phyloP scores from a whole-genome alignment of 2,797 vertebrate genomes.

The Onychomys arenicola region DNA sequence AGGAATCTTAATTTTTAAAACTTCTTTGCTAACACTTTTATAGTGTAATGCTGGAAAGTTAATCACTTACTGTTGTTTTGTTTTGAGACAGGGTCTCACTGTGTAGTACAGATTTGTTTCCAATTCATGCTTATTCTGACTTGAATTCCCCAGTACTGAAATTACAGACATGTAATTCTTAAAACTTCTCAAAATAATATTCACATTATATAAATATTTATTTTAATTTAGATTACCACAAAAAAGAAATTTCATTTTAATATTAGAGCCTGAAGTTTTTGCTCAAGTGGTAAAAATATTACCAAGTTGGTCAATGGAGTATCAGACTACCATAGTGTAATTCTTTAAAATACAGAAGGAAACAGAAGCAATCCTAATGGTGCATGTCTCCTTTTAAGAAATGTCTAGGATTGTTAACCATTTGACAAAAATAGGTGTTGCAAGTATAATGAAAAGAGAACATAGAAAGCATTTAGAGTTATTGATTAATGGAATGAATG shows the following conservation, averaged over 20 bases:
- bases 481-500: background rate
- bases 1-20: background rate
- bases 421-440: background rate
- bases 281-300: slow-evolving; percentile 2
- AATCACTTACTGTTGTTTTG: background rate
- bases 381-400: slow-evolving; percentile 16
- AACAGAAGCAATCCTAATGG: background rate
- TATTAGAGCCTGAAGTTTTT: slow-evolving; percentile 38
- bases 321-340: background rate
- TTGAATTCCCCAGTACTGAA: background rate
- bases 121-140: background rate
- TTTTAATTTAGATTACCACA: slow-evolving; percentile 20
- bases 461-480: background rate
- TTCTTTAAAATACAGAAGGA: slow-evolving; percentile 16
- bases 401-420: background rate
- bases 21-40: background rate
- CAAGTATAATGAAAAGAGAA: background rate
- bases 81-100: background rate
- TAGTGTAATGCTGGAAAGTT: background rate
- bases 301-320: background rate
- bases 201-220: background rate
- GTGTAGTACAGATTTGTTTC: background rate
- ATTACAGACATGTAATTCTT: background rate
- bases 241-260: slow-evolving; percentile 12
- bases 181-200: background rate